Evolutionary conservation across 2,113 vertebrate species (phyloP).

Genomic region (Ammospiza caudacuta): DNA sequence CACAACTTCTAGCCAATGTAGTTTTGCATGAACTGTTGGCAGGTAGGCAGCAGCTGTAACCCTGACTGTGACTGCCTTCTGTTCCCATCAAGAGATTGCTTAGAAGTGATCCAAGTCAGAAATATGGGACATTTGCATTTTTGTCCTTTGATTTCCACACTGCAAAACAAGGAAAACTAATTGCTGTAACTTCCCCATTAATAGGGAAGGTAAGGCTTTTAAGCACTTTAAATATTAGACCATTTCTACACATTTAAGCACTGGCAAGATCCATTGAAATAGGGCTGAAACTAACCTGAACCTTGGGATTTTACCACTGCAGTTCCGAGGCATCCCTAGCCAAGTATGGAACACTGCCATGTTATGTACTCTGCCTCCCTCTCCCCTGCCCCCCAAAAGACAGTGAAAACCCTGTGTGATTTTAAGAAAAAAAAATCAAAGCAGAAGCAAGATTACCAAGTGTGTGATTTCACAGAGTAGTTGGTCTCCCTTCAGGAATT

Average conservation of each 20-base stretch:
- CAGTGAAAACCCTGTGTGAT: background rate
- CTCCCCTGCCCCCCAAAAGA: background rate
- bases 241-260: background rate
- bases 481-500: background rate
- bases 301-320: background rate
- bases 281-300: background rate
- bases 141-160: background rate
- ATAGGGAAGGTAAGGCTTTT: background rate
- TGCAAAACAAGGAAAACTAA: background rate
- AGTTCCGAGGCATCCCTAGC: background rate
- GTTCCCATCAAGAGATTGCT: background rate
- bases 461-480: background rate
- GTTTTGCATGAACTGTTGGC: background rate
- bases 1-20: background rate
- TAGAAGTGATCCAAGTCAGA: background rate
- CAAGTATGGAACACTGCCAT: fast-evolving
- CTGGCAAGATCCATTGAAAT: background rate
- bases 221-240: background rate
- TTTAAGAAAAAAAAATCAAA: background rate
- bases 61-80: background rate
- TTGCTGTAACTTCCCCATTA: background rate
- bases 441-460: background rate
- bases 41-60: background rate
- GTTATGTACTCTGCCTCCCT: background rate
- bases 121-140: background rate